Conservation (phyloP, 2,113 vertebrate species). For the Microtus richardsoni region DNA sequence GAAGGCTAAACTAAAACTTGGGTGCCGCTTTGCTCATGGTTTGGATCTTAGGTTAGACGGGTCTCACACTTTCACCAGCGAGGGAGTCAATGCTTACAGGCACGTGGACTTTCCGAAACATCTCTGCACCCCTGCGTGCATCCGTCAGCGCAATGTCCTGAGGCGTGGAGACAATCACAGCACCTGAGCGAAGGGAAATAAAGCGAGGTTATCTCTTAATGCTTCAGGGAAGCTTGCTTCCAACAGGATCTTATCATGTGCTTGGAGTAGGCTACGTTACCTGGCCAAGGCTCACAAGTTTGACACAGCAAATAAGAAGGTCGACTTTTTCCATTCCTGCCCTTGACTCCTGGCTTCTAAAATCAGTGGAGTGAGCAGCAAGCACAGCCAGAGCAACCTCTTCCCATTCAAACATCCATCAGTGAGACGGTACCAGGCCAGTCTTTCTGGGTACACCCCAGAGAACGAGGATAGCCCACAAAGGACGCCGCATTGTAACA, state of each 20-base stretch:
- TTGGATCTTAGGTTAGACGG: background rate
- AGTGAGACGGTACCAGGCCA: background rate
- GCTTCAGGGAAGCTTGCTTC: background rate
- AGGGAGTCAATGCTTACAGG: slow-evolving; percentile 90
- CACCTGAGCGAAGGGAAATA: slow-evolving; percentile 86
- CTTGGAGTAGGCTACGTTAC: background rate
- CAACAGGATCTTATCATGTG: slow-evolving; percentile 13
- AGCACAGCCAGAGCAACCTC: background rate
- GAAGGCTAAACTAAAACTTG: slow-evolving; percentile 34
- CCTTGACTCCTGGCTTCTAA: slow-evolving; percentile 38
- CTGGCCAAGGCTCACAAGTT: slow-evolving; percentile 12
- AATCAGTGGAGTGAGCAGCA: background rate
- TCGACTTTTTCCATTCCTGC: background rate
- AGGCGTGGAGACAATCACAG: slow-evolving; percentile 96
- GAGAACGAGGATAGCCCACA: background rate
- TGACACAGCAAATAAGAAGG: slow-evolving; percentile 16
- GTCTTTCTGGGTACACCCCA: background rate
- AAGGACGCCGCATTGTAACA: background rate
- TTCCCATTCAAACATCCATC: background rate
- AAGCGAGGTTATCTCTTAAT: slow-evolving; percentile 46
- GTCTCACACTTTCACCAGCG: slow-evolving; percentile 5
- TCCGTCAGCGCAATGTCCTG: slow-evolving; percentile 97
- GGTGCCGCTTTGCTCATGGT: background rate
- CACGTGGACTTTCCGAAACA: slow-evolving; percentile 97
- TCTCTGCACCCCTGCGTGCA: slow-evolving; percentile 94